Percentiles rank a stretch among this genome's conserved stretches.
Evolutionary conservation across 2,113 vertebrate species (phyloP).

Genomic region (Nothocercus julius): DNA sequence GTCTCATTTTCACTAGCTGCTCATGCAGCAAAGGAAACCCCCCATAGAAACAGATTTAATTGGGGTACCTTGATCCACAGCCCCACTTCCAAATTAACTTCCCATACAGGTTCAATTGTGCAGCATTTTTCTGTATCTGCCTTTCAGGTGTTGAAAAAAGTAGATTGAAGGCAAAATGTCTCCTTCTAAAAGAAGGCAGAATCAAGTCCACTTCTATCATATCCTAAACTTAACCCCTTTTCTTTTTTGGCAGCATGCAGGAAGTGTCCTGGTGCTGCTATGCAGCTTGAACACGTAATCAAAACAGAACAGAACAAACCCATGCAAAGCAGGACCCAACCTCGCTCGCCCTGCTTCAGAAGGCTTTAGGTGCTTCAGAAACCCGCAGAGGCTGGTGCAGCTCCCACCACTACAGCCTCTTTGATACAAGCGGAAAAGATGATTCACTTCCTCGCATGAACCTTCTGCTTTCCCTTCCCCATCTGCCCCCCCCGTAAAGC

Average conservation of each 20-base stretch:
- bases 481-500: not conserved
- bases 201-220: not conserved
- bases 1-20: not conserved
- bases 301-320: not conserved
- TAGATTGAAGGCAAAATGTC: not conserved
- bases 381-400: not conserved
- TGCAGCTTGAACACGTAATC: conserved; percentile 40
- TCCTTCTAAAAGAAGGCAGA: not conserved
- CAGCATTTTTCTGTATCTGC: not conserved
- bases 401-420: not conserved
- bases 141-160: not conserved
- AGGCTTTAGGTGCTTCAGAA: not conserved
- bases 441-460: not conserved
- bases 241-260: not conserved
- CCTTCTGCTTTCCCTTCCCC: not conserved
- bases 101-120: not conserved
- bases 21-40: not conserved
- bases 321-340: not conserved
- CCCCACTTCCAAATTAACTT: not conserved
- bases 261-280: conserved; percentile 44
- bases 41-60: not conserved
- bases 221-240: not conserved
- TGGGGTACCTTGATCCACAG: not conserved
- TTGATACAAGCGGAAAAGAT: not conserved
- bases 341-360: no score